phyloP scores from a whole-genome alignment of 2,888 invertebrate genomes.

The Muschampia plurimacula region DNA sequence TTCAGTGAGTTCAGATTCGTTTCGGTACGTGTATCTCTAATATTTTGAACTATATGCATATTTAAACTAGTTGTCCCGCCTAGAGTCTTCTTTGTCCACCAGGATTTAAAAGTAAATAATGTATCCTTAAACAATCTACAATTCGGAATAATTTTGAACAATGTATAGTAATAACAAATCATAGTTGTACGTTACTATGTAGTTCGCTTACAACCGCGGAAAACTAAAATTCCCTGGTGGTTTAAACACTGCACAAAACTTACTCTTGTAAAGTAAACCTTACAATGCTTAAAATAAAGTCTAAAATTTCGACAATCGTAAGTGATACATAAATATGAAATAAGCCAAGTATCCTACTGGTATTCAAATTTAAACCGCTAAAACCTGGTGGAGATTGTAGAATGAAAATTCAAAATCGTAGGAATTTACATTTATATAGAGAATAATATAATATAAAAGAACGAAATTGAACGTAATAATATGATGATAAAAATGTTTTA shows the following conservation, averaged over 20 bases:
- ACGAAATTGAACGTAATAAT: too few relatives aligned
- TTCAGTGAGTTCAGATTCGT: too few relatives aligned
- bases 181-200: neutral
- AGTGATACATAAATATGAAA: conserved; percentile 8
- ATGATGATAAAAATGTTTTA: too few relatives aligned
- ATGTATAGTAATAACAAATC: conserved; percentile 15
- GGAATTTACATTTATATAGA: neutral
- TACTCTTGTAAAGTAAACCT: neutral
- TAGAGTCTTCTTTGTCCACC: neutral
- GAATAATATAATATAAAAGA: neutral
- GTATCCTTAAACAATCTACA: neutral
- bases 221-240: conserved; percentile 18
- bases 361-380: conserved; percentile 14
- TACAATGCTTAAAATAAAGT: neutral
- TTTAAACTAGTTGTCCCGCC: too few relatives aligned
- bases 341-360: conserved; percentile 10
- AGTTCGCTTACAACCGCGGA: neutral
- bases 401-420: conserved; percentile 4
- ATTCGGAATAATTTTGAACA: conserved; percentile 17
- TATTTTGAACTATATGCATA: too few relatives aligned
- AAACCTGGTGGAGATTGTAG: neutral
- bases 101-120: too few relatives aligned
- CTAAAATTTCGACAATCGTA: neutral
- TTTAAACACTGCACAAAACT: neutral
- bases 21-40: too few relatives aligned